Base-by-base conservation (phyloP, 2,797 vertebrate species). In the Semotilus atromaculatus region DNA sequence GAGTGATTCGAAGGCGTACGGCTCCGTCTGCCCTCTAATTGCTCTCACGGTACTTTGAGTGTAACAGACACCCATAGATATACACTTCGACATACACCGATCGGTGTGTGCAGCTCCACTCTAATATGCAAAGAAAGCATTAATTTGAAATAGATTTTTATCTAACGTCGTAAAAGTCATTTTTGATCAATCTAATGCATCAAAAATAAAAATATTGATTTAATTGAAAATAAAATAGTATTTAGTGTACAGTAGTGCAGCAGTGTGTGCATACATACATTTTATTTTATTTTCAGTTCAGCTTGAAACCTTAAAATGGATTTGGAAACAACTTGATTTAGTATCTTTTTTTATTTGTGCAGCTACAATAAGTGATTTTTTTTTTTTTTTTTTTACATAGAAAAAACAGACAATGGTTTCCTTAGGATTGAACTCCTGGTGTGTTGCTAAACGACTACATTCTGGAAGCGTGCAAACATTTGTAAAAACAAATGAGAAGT, bases 401-500 rank as follows among this genome's bases (percentile, higher is more conserved):
- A 78, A 78, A 70, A 84, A 71, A 77, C 66, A 84, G 75, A 84
- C 82, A 84, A 84, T 84, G 82, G 82, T 78, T 84, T 78, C 38
- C 75, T 70, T 34, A 83, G 73, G 82, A 21, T 68, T 68, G 48
- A 83, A 76, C 82, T 83, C 60, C 72, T 76, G 73, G 29, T 19
- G 64, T 84, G 66, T 68, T 26, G 66, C 48, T 36, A 71, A 84
- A 84, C 68, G 70, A n/a, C 73, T 45, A 23, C 48, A 78, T 31
- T 29, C 43, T 58, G n/a, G 51, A 77, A 58, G 16, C 3, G 26
- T 70, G 53, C 64, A 58, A 84, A 84, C 82, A 84, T 84, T 78
- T 71, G 74, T 84, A 71, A 78, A 78, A 71, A 77, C 74, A 84
- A 84, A 84, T 70, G 53, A 71, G 45, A 84, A 76, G 58, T 34